phyloP scores from a whole-genome alignment of 2,113 vertebrate genomes.

The Zosterops japonicus region DNA sequence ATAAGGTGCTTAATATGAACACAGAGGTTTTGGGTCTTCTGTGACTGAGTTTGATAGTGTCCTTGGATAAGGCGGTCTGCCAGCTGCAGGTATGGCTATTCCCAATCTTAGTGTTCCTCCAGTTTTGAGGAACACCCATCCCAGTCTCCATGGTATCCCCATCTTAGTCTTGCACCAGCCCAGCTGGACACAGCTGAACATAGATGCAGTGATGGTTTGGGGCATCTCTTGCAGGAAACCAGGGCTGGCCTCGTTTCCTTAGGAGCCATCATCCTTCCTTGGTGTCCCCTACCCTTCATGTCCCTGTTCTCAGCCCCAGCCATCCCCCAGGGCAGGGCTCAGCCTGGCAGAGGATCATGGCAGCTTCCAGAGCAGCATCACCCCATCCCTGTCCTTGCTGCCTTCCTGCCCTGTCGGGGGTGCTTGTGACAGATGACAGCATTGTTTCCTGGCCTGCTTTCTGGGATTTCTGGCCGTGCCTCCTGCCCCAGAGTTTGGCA shows the following conservation, averaged over 20 bases:
- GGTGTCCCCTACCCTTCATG: neutral
- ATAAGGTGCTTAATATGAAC: neutral
- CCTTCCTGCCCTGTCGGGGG: accelerated
- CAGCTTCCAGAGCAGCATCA: neutral
- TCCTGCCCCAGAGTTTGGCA: neutral
- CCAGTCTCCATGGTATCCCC: accelerated
- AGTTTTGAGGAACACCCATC: neutral
- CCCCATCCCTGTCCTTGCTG: neutral
- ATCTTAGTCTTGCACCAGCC: neutral
- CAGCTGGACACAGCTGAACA: neutral
- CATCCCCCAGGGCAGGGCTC: accelerated
- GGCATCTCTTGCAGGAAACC: neutral
- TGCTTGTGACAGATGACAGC: neutral
- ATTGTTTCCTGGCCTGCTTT: neutral
- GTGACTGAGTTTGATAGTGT: neutral
- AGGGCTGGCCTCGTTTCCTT: neutral
- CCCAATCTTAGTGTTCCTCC: neutral
- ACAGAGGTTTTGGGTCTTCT: neutral
- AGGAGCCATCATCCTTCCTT: neutral
- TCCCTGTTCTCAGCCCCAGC: neutral
- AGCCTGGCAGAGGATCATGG: accelerated
- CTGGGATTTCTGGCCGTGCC: neutral
- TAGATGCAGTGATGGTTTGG: neutral
- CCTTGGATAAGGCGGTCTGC: neutral
- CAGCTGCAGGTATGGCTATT: neutral